Evolutionary conservation across 2,797 vertebrate genomes (phyloP).

Genomic region (Pelodytes ibericus): DNA sequence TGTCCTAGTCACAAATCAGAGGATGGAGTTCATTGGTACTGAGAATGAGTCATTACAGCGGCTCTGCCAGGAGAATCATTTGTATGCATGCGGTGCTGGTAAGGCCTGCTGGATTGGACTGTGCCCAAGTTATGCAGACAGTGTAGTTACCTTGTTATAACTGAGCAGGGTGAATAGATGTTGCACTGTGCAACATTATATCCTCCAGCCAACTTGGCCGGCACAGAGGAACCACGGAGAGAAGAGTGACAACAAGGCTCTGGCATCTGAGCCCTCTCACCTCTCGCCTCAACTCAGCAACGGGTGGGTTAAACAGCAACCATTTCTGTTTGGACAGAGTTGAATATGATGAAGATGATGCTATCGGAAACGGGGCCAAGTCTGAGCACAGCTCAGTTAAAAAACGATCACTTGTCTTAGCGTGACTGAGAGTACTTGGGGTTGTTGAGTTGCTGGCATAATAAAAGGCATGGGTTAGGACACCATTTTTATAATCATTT

Average conservation of each 20-base stretch:
- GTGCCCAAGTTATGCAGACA: constrained; percentile 40
- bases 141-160: constrained; percentile 48
- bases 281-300: too few relatives aligned
- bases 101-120: constrained; percentile 33
- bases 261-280: not conserved
- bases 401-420: too few relatives aligned
- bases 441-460: too few relatives aligned
- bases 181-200: constrained; percentile 25
- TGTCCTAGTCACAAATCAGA: constrained; percentile 48
- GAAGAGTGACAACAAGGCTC: not conserved
- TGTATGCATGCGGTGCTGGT: constrained; percentile 43
- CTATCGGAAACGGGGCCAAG: too few relatives aligned
- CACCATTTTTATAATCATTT: too few relatives aligned
- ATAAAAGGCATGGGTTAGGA: too few relatives aligned
- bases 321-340: too few relatives aligned
- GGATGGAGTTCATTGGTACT: constrained; percentile 40
- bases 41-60: constrained; percentile 46
- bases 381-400: too few relatives aligned
- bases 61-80: constrained; percentile 38
- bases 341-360: too few relatives aligned
- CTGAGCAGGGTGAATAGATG: constrained; percentile 28
- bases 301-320: too few relatives aligned
- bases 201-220: constrained; percentile 11
- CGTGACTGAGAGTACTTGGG: too few relatives aligned
- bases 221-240: not conserved